These are phyloP conservation scores for Mormyrops attenuatus DNA, from an alignment of 2,797 vertebrate species.

Conservation along the genomic window DNA sequence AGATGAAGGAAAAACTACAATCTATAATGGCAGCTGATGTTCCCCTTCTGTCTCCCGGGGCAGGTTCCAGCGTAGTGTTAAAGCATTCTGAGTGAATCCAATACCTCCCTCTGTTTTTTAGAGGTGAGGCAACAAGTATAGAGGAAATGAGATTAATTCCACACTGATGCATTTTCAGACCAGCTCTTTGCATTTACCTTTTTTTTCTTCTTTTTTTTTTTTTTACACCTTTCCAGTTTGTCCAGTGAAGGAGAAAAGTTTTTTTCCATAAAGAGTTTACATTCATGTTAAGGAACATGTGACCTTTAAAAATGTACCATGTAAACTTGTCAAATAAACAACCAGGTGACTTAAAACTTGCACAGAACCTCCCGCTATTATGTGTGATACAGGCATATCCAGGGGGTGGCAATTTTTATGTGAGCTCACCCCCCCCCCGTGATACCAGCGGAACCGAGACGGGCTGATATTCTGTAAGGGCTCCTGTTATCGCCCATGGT, in stretches of 20 bases:
- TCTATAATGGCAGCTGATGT: conserved; percentile 66
- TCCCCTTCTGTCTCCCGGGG: conserved; percentile 57
- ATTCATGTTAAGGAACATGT: conserved; percentile 64
- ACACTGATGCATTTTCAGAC: conserved; percentile 72
- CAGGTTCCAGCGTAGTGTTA: conserved; percentile 51
- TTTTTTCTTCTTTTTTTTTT: conserved; percentile 27
- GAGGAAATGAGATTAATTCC: conserved; percentile 53
- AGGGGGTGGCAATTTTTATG: background rate
- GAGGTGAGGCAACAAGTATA: conserved; percentile 70
- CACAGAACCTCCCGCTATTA: conserved; percentile 71
- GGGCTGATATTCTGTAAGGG: background rate
- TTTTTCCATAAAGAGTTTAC: conserved; percentile 60
- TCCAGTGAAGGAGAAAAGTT: conserved; percentile 50
- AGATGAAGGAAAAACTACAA: conserved; percentile 57
- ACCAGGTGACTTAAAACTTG: conserved; percentile 65
- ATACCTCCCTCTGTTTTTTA: conserved; percentile 40
- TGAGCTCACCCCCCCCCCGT: background rate
- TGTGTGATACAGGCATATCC: background rate
- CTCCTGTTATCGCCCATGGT: background rate
- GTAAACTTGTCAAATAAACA: conserved; percentile 64
- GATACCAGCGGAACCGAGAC: background rate
- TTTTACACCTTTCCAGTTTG: conserved; percentile 52
- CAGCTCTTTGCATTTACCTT: conserved; percentile 51
- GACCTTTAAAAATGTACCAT: conserved; percentile 71
- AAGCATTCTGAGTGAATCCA: conserved; percentile 13